Base-by-base conservation (phyloP, 2,888 invertebrate genomes). In the Apoderus coryli region DNA sequence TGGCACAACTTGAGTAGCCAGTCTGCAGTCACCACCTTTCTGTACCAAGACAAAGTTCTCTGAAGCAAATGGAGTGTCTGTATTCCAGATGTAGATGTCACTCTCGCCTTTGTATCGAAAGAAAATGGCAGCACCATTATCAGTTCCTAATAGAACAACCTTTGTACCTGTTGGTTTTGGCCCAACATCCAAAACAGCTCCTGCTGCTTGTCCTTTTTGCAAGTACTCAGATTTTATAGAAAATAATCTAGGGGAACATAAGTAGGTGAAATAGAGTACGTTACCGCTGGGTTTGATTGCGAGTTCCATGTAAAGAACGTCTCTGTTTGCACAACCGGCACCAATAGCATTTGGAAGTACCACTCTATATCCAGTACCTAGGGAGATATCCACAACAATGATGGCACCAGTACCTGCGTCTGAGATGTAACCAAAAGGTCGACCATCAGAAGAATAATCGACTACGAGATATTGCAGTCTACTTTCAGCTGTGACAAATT, bases 61-160 rank as follows among this genome's bases (percentile, higher is more conserved):
- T 14, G 57, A 45, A 32, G 57, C 62, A 50, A 73, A 70, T 31
- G 61, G 55, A 0, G 65, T 65, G 30, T 67, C 65, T 2, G 67
- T 61, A 48, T 74, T 66, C 74, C 74, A 75, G 52, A 67, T 61
- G 49, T 66, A 73, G 28, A 75, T 63, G 36, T 71, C 69, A 7
- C 68, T 63, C 42, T 68, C 62, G 10, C 72, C 71, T 47, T 67
- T 65, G 44, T 61, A 63, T n/a, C 72, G 59, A 56, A 72, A 68
- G 60, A 72, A 72, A 9, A 72, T 50, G 4, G 64, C 61, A 6
- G 60, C 57, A 5, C 67, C 69, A 23, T 69, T 67, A 46, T 74
- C 72, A 3, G 65, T 67, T 14, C 73, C 73, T 22, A 72, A 51
- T 1, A 72, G 41, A 3, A 72, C 68, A 22, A 70, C 62, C 40